Evolutionary conservation across 2,113 vertebrate species (phyloP).

Genomic region (Trogon surrucura): DNA sequence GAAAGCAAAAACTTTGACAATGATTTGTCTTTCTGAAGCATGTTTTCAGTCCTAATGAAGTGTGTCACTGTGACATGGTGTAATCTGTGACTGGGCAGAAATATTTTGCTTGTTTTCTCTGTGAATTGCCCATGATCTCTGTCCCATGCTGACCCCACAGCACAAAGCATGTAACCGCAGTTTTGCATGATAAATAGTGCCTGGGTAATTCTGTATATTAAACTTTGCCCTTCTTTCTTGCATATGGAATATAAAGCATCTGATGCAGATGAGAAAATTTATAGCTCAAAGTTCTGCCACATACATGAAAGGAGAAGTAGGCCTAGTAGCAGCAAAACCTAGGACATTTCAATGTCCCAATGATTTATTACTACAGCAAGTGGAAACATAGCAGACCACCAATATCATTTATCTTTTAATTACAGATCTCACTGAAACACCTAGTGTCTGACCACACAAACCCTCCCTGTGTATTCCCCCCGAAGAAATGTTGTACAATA

Average conservation of each 20-base stretch:
- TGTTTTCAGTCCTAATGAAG: background rate
- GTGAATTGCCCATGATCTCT: background rate
- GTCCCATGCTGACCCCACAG: background rate
- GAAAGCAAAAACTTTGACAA: background rate
- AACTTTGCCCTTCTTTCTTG: background rate
- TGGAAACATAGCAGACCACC: conserved; percentile 59
- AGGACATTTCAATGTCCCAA: conserved; percentile 59
- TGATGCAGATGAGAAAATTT: background rate
- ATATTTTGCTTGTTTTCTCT: background rate
- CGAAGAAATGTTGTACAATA: background rate
- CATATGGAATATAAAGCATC: background rate
- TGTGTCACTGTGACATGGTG: background rate
- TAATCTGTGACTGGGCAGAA: background rate
- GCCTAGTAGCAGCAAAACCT: conserved; percentile 27
- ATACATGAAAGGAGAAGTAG: conserved; percentile 4
- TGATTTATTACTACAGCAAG: conserved; percentile 74
- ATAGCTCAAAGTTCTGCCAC: conserved; percentile 6
- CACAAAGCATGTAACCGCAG: background rate
- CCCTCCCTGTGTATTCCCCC: background rate
- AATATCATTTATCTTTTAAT: conserved; percentile 76
- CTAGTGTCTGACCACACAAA: background rate
- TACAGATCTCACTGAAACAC: conserved; percentile 64
- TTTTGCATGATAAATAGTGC: background rate
- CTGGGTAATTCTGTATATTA: background rate
- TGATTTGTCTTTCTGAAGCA: background rate